Evolutionary conservation across 2,797 vertebrate species (phyloP).

Genomic region (Sciurus carolinensis): DNA sequence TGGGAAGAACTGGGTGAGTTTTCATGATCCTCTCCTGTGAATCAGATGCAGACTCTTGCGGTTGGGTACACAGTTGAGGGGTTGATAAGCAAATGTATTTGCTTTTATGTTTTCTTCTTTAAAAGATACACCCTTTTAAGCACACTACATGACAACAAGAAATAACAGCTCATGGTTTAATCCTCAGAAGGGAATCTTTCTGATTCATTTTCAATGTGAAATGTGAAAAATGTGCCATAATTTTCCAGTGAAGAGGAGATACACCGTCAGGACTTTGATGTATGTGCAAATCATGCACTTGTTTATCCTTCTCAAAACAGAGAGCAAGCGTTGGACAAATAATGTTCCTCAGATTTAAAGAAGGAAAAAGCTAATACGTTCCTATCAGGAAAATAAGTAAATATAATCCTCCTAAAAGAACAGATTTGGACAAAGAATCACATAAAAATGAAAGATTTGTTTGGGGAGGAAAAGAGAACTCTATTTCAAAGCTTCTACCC

Average conservation of each 20-base stretch:
- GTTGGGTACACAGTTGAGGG: constrained; percentile 32
- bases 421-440: constrained; percentile 55
- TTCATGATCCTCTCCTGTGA: constrained; percentile 33
- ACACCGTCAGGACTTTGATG: constrained; percentile 17
- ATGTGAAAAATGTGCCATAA: constrained; percentile 42
- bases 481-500: constrained; percentile 65
- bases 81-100: background rate
- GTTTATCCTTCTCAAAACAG: constrained; percentile 39
- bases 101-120: constrained; percentile 50
- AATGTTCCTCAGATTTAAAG: constrained; percentile 22
- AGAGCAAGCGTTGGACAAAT: constrained; percentile 47
- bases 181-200: background rate
- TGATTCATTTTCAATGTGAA: constrained; percentile 26
- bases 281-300: background rate
- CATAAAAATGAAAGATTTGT: constrained; percentile 70
- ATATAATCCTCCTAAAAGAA: constrained; percentile 64
- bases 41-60: constrained; percentile 65
- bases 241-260: constrained; percentile 45
- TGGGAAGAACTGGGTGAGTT: constrained; percentile 1
- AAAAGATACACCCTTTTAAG: background rate
- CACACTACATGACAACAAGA: background rate
- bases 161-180: background rate
- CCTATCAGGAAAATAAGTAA: constrained; percentile 63
- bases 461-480: constrained; percentile 3
- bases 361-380: constrained; percentile 32